phyloP scores from a whole-genome alignment of 2,113 vertebrate genomes.

The Archocentrus centrarchus region DNA sequence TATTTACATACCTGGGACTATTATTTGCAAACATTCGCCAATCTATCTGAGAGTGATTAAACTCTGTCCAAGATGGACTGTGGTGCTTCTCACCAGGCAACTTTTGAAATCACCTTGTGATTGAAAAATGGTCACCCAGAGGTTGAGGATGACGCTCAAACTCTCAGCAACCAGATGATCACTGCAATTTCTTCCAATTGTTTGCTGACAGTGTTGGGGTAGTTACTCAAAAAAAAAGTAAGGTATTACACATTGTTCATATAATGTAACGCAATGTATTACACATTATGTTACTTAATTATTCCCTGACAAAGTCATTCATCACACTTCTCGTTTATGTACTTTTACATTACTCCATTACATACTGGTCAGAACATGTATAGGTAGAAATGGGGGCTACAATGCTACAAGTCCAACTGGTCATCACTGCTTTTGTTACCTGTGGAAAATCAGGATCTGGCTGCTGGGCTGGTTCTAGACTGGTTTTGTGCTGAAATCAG shows the following conservation, averaged over 20 bases:
- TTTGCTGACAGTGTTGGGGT: too few species aligned
- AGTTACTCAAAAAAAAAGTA: neutral
- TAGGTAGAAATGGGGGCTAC: too few species aligned
- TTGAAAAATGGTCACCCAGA: neutral
- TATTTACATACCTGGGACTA: too few species aligned
- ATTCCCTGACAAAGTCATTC: neutral
- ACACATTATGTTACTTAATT: neutral
- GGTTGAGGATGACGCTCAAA: neutral
- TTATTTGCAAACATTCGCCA: neutral
- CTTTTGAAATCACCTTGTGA: neutral
- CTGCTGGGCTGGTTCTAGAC: neutral
- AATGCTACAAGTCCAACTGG: neutral
- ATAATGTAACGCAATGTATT: neutral
- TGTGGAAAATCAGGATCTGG: neutral
- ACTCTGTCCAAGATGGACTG: neutral
- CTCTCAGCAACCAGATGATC: neutral
- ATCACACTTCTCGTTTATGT: neutral
- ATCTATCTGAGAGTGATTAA: neutral
- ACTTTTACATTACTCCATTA: neutral
- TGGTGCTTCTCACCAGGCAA: accelerated
- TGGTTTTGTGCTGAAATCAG: neutral
- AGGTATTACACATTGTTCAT: neutral
- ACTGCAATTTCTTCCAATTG: neutral
- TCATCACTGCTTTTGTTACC: neutral
- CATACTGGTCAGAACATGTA: neutral